Percentiles rank a stretch among this genome's conserved stretches.
Conservation (phyloP, 2,888 invertebrate genomes). For the Kryphioiulus occultus region DNA sequence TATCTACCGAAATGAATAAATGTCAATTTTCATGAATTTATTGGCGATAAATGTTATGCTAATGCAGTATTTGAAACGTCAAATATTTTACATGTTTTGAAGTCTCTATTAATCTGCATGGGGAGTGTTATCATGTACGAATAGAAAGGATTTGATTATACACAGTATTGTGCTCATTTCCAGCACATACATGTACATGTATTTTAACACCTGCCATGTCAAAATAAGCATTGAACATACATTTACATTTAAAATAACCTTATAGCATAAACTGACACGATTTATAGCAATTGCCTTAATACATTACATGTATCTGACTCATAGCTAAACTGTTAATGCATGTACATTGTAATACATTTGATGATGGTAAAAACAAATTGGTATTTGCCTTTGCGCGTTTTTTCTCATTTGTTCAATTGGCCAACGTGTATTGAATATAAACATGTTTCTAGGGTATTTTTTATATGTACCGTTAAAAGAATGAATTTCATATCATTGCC, state of each 20-base stretch:
- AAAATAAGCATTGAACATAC: too few relatives aligned
- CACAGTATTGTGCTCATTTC: too few relatives aligned
- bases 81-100: too few relatives aligned
- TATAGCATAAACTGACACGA: background rate
- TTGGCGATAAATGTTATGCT: background rate
- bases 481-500: background rate
- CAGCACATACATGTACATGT: too few relatives aligned
- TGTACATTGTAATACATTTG: background rate
- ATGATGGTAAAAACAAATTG: background rate
- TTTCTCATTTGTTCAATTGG: background rate
- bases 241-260: too few relatives aligned
- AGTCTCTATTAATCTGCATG: too few relatives aligned
- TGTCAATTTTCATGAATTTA: background rate
- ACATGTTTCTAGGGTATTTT: background rate
- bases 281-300: background rate
- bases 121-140: too few relatives aligned
- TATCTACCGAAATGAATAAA: background rate
- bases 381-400: background rate
- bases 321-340: too few relatives aligned
- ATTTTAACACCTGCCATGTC: too few relatives aligned
- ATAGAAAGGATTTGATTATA: too few relatives aligned
- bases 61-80: too few relatives aligned
- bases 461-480: background rate
- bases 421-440: background rate
- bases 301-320: background rate